Percentiles rank a stretch among this genome's conserved stretches.
These are phyloP conservation scores for Homarus gammarus DNA, from an alignment of 2,888 invertebrate genomes.

Conservation along the genomic window DNA sequence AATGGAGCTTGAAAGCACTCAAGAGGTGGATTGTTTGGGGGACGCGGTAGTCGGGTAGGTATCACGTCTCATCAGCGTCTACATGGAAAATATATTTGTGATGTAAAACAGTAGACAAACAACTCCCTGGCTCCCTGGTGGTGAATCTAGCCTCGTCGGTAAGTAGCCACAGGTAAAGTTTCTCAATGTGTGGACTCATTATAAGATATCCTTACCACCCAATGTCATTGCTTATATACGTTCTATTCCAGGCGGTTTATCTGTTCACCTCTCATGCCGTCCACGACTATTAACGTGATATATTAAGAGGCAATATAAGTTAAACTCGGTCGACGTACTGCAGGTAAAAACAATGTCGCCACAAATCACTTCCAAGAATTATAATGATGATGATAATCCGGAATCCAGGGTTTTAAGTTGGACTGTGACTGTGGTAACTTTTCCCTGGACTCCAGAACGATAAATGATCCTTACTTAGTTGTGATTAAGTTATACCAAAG, in stretches of 20 bases:
- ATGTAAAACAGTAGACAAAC: too few relatives aligned
- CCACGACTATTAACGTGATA: not conserved
- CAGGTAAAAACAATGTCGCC: not conserved
- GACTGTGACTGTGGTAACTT: not conserved
- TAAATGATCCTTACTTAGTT: too few relatives aligned
- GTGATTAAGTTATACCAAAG: too few relatives aligned
- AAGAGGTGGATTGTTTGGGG: too few relatives aligned
- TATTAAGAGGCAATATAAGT: not conserved
- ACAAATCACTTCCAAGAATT: constrained; percentile 3
- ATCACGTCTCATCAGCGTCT: too few relatives aligned
- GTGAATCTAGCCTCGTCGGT: too few relatives aligned
- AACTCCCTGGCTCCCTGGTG: too few relatives aligned
- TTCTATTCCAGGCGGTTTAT: not conserved
- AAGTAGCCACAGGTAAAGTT: too few relatives aligned
- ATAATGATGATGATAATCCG: constrained; percentile 8
- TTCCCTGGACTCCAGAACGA: not conserved
- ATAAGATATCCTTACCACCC: too few relatives aligned
- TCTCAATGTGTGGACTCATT: too few relatives aligned
- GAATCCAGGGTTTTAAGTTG: not conserved
- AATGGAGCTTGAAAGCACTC: not conserved
- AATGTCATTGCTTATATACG: not conserved
- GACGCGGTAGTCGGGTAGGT: too few relatives aligned
- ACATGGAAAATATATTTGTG: too few relatives aligned
- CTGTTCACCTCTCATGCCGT: not conserved
- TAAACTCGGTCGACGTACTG: constrained; percentile 7